Evolutionary conservation across 1,140 invertebrate species (phyloP).

Genomic region (Homalodisca vitripennis): DNA sequence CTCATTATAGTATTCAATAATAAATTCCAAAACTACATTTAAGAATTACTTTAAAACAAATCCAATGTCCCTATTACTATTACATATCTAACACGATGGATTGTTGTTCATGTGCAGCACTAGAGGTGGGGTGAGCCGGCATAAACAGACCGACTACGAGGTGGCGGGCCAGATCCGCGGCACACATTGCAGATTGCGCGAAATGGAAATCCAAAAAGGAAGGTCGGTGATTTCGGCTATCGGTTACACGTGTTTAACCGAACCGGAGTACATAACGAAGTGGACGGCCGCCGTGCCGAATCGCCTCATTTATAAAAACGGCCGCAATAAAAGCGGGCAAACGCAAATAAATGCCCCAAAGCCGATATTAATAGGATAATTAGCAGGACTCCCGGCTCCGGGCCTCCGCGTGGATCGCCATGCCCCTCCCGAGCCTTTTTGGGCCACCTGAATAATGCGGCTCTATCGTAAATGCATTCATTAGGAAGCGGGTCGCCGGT

Average conservation of each 20-base stretch:
- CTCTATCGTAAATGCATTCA: constrained; percentile 23
- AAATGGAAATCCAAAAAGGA: neutral
- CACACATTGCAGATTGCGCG: neutral
- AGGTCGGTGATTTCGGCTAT: constrained; percentile 2
- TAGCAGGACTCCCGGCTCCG: neutral
- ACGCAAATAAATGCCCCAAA: constrained; percentile 19
- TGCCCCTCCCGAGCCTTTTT: constrained; percentile 1
- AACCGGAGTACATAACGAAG: constrained; percentile 16
- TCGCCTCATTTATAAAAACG: constrained; percentile 16
- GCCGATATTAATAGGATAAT: constrained; percentile 22
- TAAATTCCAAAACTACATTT: too few species aligned
- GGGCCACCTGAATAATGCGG: constrained; percentile 16
- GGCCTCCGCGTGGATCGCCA: neutral
- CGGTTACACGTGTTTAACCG: neutral
- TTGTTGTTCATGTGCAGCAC: too few species aligned
- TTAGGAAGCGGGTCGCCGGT: constrained; percentile 2
- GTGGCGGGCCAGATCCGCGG: too few species aligned
- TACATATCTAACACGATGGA: too few species aligned
- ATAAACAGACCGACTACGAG: too few species aligned
- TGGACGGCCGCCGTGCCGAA: neutral
- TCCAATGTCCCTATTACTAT: too few species aligned
- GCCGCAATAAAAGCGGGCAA: constrained; percentile 3
- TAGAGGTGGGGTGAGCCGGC: too few species aligned
- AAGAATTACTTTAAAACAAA: too few species aligned
- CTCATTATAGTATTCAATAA: too few species aligned